A percentile compares a stretch with the other conserved stretches of the same genome.
Evolutionary conservation across 2,113 vertebrate species (phyloP).

Genomic region (rat (Rattus norvegicus)): DNA sequence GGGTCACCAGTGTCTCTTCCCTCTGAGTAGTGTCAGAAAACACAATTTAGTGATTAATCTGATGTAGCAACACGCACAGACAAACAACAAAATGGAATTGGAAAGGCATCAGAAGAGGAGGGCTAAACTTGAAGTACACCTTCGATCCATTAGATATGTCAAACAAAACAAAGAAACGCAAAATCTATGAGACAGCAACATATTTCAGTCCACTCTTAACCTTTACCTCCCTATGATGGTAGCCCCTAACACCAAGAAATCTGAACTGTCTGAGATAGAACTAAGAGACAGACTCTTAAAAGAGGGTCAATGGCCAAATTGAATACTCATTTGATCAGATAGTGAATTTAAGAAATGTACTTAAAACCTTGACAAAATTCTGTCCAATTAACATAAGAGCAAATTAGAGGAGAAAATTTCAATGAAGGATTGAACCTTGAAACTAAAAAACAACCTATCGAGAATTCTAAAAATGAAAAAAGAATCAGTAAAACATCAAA

Average conservation of each 20-base stretch:
- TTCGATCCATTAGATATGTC: neutral
- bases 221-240: neutral
- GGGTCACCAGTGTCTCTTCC: neutral
- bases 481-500: neutral
- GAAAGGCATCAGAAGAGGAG: neutral
- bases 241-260: neutral
- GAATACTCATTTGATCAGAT: neutral
- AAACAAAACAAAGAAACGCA: neutral
- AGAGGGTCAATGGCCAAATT: neutral
- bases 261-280: neutral
- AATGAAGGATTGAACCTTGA: neutral
- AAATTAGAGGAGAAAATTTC: neutral
- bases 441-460: neutral
- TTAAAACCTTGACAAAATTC: neutral
- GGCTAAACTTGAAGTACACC: neutral
- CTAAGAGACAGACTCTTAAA: neutral
- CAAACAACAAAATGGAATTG: neutral
- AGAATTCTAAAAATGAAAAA: neutral
- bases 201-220: neutral
- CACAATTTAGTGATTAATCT: neutral
- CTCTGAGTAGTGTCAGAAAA: neutral
- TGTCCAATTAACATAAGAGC: neutral
- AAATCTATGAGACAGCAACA: neutral
- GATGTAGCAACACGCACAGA: neutral
- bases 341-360: neutral